Conservation (phyloP, 1,140 invertebrate genomes). For the Diprion similis region DNA sequence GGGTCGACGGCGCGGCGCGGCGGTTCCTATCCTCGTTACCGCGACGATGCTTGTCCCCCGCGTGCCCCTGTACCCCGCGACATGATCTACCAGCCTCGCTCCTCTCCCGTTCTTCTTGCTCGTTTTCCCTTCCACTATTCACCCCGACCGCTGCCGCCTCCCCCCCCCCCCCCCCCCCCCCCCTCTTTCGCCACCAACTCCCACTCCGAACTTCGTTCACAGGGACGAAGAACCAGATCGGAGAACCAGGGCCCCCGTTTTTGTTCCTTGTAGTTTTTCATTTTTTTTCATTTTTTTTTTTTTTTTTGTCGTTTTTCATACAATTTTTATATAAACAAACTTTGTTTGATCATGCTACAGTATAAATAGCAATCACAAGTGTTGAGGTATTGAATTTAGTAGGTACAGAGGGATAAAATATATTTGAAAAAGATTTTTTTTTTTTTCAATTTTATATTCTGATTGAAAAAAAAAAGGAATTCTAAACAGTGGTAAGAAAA, state of each 20-base stretch:
- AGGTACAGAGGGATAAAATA: too few species aligned
- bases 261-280: background rate
- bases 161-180: background rate
- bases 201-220: slow-evolving; percentile 11
- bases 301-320: background rate
- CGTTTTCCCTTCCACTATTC: background rate
- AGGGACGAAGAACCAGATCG: too few species aligned
- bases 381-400: too few species aligned
- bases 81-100: slow-evolving; percentile 44
- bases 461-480: too few species aligned
- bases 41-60: slow-evolving; percentile 39
- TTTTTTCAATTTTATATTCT: too few species aligned
- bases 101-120: slow-evolving; percentile 17
- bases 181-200: slow-evolving; percentile 17
- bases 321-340: too few species aligned
- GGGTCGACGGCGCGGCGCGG: too few species aligned
- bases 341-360: too few species aligned
- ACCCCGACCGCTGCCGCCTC: slow-evolving; percentile 23
- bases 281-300: background rate
- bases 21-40: slow-evolving; percentile 49
- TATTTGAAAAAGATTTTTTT: too few species aligned
- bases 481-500: too few species aligned
- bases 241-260: background rate
- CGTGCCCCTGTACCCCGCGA: slow-evolving; percentile 34
- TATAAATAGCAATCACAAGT: too few species aligned